Evolutionary conservation across 2,113 vertebrate species (phyloP).

Genomic region (Hiodon alosoides): DNA sequence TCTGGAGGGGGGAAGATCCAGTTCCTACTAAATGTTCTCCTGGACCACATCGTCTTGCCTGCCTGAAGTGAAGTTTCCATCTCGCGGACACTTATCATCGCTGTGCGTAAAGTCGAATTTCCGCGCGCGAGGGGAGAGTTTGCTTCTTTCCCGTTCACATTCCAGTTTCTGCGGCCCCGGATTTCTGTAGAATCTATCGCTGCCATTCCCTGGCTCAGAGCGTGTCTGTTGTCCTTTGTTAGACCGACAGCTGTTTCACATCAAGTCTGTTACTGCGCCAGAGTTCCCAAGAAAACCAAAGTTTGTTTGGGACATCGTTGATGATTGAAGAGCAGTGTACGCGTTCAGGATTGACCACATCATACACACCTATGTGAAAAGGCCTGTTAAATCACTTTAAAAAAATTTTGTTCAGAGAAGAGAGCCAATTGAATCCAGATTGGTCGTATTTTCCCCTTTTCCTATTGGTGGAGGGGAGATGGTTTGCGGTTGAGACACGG

Average conservation of each 20-base stretch:
- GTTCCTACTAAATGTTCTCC: too few species aligned
- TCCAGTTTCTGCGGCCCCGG: too few species aligned
- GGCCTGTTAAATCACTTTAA: not conserved
- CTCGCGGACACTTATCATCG: too few species aligned
- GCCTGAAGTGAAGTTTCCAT: too few species aligned
- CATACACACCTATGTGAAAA: not conserved
- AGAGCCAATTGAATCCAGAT: slow-evolving; percentile 3
- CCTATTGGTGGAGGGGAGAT: not conserved
- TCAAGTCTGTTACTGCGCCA: not conserved
- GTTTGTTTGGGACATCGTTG: not conserved
- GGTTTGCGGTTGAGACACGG: not conserved
- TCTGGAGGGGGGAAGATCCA: too few species aligned
- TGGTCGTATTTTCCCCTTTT: too few species aligned
- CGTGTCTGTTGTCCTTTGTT: not conserved
- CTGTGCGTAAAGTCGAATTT: too few species aligned
- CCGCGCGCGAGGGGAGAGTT: too few species aligned
- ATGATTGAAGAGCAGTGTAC: not conserved
- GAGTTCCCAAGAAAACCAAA: not conserved
- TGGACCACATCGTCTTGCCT: too few species aligned
- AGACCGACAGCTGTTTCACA: not conserved
- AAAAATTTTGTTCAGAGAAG: not conserved
- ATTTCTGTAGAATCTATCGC: not conserved
- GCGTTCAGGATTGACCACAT: not conserved
- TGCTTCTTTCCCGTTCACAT: too few species aligned
- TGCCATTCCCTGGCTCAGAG: not conserved